Conservation (phyloP, 2,888 invertebrate genomes). For the Macrosoma leucophasiata region DNA sequence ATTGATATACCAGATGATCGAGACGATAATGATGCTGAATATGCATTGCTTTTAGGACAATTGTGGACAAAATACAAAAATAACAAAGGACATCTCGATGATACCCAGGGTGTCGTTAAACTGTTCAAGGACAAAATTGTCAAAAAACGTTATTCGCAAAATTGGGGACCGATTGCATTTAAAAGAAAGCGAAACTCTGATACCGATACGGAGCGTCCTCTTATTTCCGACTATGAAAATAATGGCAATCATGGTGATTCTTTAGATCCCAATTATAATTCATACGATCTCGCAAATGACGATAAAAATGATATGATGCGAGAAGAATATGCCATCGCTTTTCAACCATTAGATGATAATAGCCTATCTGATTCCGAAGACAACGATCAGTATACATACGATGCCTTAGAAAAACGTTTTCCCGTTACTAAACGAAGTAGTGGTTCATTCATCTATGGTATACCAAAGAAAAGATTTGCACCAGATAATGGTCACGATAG, state of each 20-base stretch:
- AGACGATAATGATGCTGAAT: conserved; percentile 66
- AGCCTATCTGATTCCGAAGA: conserved; percentile 51
- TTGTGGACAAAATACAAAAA: conserved; percentile 76
- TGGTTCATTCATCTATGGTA: conserved; percentile 43
- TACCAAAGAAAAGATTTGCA: conserved; percentile 48
- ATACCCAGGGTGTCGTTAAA: conserved; percentile 63
- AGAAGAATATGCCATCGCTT: conserved; percentile 66
- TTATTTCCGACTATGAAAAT: conserved; percentile 45
- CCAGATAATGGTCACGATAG: conserved; percentile 47
- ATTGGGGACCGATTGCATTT: conserved; percentile 71
- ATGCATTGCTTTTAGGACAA: conserved; percentile 70
- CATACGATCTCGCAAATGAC: conserved; percentile 51
- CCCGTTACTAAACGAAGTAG: conserved; percentile 81
- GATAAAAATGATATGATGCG: conserved; percentile 60
- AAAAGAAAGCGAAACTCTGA: conserved; percentile 67
- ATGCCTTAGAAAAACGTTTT: conserved; percentile 75
- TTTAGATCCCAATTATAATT: conserved; percentile 47
- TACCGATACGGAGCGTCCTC: conserved; percentile 35
- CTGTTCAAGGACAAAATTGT: conserved; percentile 64
- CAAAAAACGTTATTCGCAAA: conserved; percentile 61
- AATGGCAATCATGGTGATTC: conserved; percentile 37
- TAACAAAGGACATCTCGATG: conserved; percentile 48
- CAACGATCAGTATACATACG: conserved; percentile 60
- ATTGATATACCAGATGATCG: conserved; percentile 39
- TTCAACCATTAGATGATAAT: conserved; percentile 67